Evolutionary conservation across 2,113 vertebrate species (phyloP), one percentile per base, ranked within the genome.

Genomic region (Syngnathus scovelli): DNA sequence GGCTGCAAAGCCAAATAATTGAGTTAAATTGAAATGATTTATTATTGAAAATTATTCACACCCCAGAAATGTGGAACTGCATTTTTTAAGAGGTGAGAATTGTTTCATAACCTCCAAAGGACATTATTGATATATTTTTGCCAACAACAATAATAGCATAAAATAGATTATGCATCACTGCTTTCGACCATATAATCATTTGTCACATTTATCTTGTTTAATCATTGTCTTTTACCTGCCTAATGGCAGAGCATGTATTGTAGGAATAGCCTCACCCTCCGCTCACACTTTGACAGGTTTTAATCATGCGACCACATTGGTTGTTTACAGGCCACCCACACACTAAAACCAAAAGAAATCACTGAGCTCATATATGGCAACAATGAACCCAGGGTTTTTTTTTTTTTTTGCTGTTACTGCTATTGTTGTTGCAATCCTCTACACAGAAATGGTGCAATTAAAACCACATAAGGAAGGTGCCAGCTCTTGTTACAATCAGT

Each of bases 391-490:
- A 23, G 38, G 16, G 48, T 60, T 63, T 54, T 59, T 67, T 68
- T 61, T 33, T 61, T 65, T 66, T 64, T 36, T 27, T 49, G 13
- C 65, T 46, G 70, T 52, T 1, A 15, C 21, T 44, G 49, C 39
- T 33, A 37, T 70, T 51, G 37, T 33, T 33, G 54, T 39, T 23
- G 8, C 19, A 9, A 21, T 51, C 61, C 62, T 37, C 63, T 11
- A 46, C 23, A 16, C 9, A 1, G 33, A 71, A 73, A 69, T 37
- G 7, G 21, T 61, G 56, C 54, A 60, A 67, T 61, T 67, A 23
- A 68, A 64, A 63, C 67, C 49, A 21, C 43, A 66, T 23, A 37
- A 68, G 11, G 49, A 51, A 52, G 36, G n/a, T 23, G 43, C 36
- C 1, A 5, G 46, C 33, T 27, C 7, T 9, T 18, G 56, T 58